Evolutionary conservation across 23 tunicate genomes (phyloP), one percentile per base, ranked within the genome.

Genomic region (Trididemnum nubilum): DNA sequence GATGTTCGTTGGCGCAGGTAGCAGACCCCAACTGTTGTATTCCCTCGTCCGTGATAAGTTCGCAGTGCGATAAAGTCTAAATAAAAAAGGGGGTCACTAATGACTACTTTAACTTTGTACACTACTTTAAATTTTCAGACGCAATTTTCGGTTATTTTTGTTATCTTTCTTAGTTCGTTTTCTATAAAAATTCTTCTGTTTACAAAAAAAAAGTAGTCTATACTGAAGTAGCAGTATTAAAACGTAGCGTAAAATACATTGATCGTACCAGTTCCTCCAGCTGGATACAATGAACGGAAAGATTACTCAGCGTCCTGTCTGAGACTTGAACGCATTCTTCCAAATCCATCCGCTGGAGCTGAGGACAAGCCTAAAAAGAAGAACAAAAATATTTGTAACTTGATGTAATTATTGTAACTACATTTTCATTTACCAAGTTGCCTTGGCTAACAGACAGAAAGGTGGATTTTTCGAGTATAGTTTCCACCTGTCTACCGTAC

Each of bases 11-110:
- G 21, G 91, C 91, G 74, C 92, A 92, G 25, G 65, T 26, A 23
- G 83, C 87, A 1, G 85, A 81, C 0, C 94, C 83, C 28, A 94
- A 88, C 1, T 94, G 87, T 28, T 84, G 87, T 29, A 94, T 94
- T 60, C 98, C 98, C 19, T 89, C 94, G 63, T 94, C 98, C 0
- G 98, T 88, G 2, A 94, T 94, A 34, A 81, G 84, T 44, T 94
- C 98, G 71, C 98, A 94, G 58, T 94, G 98, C 34, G 98, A 94
- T 36, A 94, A 58, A 39, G 98, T 88, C 98, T 88, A 92, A n/a
- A 71, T 29, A 34, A 70, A 69, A 29, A 71, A 44, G n/a, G n/a
- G n/a, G n/a, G n/a, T n/a, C n/a, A n/a, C n/a, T n/a, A 82, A 33
- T n/a, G 15, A 44, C 2, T 44, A 44, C 54, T 7, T 12, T 31